Conservation (phyloP, 2,797 vertebrate species). For the Darevskia mixta region DNA sequence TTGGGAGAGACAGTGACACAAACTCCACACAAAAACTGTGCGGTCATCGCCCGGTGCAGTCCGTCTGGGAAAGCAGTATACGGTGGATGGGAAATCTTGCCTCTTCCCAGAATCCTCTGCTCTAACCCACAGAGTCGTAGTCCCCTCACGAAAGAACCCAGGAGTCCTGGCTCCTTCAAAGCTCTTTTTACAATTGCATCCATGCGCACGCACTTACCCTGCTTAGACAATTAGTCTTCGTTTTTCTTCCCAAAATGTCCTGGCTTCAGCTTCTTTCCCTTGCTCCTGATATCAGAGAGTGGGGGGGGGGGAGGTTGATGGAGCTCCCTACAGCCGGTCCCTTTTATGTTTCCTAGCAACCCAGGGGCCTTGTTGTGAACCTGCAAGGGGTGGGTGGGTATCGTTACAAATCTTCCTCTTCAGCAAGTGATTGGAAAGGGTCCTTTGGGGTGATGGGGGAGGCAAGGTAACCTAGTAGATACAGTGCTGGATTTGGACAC, state of each 20-base stretch:
- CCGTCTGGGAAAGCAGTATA: constrained; percentile 28
- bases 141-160: not conserved
- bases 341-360: not conserved
- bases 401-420: not conserved
- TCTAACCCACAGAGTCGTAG: not conserved
- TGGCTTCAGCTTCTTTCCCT: not conserved
- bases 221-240: not conserved
- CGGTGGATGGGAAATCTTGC: constrained; percentile 26
- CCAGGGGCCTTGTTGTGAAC: not conserved
- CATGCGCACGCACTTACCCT: not conserved
- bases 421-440: not conserved
- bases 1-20: constrained; percentile 38
- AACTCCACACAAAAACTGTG: constrained; percentile 16
- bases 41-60: constrained; percentile 21
- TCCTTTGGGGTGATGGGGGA: not conserved
- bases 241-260: not conserved
- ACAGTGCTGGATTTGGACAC: not conserved
- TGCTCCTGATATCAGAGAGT: not conserved
- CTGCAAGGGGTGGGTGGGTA: not conserved
- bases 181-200: not conserved
- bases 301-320: not conserved
- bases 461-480: too few species aligned
- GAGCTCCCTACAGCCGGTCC: not conserved
- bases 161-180: constrained; percentile 5
- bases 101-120: constrained; percentile 29